These are phyloP conservation scores for Pangasius djambal DNA, from an alignment of 2,797 vertebrate species.

Conservation along the genomic window DNA sequence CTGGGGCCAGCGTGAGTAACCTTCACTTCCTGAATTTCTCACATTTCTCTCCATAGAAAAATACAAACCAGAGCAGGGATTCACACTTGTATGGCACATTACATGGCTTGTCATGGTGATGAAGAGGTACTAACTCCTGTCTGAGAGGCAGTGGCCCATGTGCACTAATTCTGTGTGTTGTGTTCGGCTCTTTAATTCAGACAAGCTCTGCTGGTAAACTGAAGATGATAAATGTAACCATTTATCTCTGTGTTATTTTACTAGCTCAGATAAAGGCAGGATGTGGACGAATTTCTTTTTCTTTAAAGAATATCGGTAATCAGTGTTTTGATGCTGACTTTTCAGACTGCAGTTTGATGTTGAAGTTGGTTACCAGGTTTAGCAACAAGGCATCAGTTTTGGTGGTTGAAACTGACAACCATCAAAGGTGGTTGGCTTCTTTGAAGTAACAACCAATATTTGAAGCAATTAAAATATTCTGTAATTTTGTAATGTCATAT, in stretches of 20 bases:
- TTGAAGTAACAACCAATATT: not conserved
- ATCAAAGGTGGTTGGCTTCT: not conserved
- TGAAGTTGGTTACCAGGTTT: not conserved
- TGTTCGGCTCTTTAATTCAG: not conserved
- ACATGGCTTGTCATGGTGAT: not conserved
- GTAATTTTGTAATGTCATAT: not conserved
- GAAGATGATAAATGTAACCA: constrained; percentile 16
- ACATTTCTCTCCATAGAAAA: not conserved
- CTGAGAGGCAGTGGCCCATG: constrained; percentile 2
- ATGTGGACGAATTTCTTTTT: not conserved
- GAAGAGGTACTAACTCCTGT: not conserved
- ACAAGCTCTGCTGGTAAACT: not conserved
- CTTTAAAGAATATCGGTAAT: constrained; percentile 58
- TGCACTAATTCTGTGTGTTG: not conserved
- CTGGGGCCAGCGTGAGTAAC: constrained; percentile 97
- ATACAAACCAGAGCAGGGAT: not conserved
- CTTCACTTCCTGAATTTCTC: not conserved
- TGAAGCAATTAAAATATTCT: not conserved
- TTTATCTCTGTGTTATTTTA: constrained; percentile 31
- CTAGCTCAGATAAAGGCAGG: constrained; percentile 1
- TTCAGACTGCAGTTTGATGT: not conserved
- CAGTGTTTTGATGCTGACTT: not conserved
- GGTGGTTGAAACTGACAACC: not conserved
- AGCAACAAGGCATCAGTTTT: not conserved
- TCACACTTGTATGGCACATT: not conserved